phyloP scores from a whole-genome alignment of 2,888 invertebrate genomes.

The Meteorus colon region DNA sequence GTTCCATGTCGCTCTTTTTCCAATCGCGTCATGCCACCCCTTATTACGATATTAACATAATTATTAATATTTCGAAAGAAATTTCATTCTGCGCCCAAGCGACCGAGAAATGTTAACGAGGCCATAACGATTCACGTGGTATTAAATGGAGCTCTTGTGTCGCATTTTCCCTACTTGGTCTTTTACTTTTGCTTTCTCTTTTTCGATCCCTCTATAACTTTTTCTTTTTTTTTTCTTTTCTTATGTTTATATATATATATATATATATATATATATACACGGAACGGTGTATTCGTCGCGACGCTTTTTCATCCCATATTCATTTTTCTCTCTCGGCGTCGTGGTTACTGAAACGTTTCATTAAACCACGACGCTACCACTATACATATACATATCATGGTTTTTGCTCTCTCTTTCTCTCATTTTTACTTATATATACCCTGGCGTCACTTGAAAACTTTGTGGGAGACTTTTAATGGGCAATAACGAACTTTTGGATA shows the following conservation, averaged over 20 bases:
- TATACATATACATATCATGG: constrained; percentile 13
- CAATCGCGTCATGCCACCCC: constrained; percentile 51
- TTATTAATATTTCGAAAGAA: constrained; percentile 64
- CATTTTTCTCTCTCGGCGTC: constrained; percentile 27
- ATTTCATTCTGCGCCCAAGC: constrained; percentile 52
- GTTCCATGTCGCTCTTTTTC: constrained; percentile 18
- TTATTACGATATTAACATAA: constrained; percentile 70
- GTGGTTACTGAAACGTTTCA: constrained; percentile 40
- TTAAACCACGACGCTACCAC: constrained; percentile 26
- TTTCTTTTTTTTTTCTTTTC: constrained; percentile 36
- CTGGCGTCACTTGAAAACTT: constrained; percentile 35
- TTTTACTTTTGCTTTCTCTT: constrained; percentile 40
- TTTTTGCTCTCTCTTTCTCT: constrained; percentile 1
- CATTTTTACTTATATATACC: constrained; percentile 15
- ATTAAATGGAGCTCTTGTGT: constrained; percentile 42
- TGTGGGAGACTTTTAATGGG: constrained; percentile 41
- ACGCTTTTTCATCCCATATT: constrained; percentile 27
- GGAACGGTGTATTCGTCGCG: constrained; percentile 17
- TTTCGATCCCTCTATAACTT: constrained; percentile 13
- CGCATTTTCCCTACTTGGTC: constrained; percentile 31
- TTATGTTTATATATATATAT: constrained; percentile 4
- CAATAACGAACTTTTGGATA: constrained; percentile 39
- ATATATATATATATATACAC: constrained; percentile 18
- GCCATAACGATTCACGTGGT: constrained; percentile 49
- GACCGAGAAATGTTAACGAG: constrained; percentile 56